These are phyloP conservation scores for Dione juno DNA, from an alignment of 2,888 invertebrate genomes.

Conservation along the genomic window DNA sequence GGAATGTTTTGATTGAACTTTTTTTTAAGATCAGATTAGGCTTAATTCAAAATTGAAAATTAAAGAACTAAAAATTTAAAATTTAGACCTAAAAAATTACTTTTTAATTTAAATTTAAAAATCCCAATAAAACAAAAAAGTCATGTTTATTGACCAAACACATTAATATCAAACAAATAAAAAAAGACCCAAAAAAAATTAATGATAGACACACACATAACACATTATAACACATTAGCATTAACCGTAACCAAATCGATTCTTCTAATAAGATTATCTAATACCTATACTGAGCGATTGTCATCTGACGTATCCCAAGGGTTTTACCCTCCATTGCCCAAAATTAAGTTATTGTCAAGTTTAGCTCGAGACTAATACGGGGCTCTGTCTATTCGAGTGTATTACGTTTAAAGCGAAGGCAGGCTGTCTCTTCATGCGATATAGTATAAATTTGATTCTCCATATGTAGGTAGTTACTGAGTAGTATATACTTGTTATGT, in stretches of 20 bases:
- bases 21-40: too few species aligned
- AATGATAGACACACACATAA: background rate
- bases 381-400: conserved; percentile 60
- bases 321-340: conserved; percentile 71
- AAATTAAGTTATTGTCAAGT: conserved; percentile 83
- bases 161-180: too few species aligned
- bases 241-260: conserved; percentile 56
- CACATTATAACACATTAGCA: background rate
- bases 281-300: conserved; percentile 61
- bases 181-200: background rate
- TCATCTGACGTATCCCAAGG: conserved; percentile 63
- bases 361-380: conserved; percentile 77
- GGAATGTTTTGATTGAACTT: too few species aligned
- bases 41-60: too few species aligned
- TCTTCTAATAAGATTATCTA: conserved; percentile 69
- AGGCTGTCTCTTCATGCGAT: conserved; percentile 1
- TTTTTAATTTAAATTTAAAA: too few species aligned
- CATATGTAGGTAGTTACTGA: background rate
- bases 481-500: too few species aligned
- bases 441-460: conserved; percentile 9
- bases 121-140: too few species aligned
- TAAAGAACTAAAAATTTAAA: too few species aligned
- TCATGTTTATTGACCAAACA: too few species aligned
- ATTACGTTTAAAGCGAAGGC: conserved; percentile 14
- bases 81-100: too few species aligned